Evolutionary conservation across 2,113 vertebrate genomes (phyloP).

Genomic region (Sturnus vulgaris): DNA sequence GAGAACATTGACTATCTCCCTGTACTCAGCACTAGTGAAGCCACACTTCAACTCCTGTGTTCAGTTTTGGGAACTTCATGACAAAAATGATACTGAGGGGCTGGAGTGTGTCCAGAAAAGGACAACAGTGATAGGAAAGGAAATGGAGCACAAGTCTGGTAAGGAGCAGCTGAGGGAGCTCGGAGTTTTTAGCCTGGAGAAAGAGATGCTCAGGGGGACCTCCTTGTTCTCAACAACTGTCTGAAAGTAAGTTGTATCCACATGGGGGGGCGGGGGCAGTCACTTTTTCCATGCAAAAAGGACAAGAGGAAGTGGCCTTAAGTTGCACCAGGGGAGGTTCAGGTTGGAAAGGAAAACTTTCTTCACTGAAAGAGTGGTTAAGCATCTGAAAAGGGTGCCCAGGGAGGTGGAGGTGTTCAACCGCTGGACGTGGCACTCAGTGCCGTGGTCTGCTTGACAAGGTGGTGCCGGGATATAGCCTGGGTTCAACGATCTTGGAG

Average conservation of each 20-base stretch:
- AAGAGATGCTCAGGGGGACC: neutral
- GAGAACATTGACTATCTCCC: neutral
- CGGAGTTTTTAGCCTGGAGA: accelerated
- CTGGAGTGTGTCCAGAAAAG: neutral
- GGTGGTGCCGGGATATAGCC: accelerated
- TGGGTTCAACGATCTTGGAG: too few relatives aligned
- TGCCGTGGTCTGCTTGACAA: neutral
- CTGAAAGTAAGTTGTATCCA: too few relatives aligned
- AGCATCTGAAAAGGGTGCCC: neutral
- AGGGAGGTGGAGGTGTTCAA: too few relatives aligned
- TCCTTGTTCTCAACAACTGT: accelerated
- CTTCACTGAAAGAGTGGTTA: neutral
- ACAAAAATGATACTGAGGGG: neutral
- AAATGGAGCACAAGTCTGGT: neutral
- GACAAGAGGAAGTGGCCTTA: neutral
- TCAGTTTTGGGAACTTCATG: neutral
- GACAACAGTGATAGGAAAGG: neutral
- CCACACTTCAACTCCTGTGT: neutral
- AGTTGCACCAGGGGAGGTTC: neutral
- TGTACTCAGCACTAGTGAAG: neutral
- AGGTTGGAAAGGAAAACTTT: neutral
- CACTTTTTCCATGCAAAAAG: neutral
- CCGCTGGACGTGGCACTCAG: accelerated
- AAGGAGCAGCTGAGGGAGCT: neutral
- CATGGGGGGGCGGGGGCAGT: too few relatives aligned